Conservation (phyloP, 1,140 invertebrate genomes). For the Adoxophyes honmai region DNA sequence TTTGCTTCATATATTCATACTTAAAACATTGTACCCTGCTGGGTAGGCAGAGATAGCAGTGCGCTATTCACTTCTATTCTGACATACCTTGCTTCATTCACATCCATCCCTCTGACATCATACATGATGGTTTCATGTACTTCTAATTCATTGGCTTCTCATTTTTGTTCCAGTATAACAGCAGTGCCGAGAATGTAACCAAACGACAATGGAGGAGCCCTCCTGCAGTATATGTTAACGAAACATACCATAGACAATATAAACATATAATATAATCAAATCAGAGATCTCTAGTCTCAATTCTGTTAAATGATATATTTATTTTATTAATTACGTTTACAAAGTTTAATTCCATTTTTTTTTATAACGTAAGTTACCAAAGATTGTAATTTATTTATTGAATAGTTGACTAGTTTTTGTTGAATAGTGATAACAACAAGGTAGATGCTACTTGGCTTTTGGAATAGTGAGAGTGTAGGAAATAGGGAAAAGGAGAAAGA, state of each 20-base stretch:
- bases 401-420: background rate
- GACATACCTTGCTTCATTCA: too few relatives aligned
- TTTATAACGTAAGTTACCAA: conserved; percentile 34
- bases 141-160: background rate
- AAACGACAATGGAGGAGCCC: background rate
- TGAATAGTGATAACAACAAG: background rate
- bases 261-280: background rate
- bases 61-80: too few relatives aligned
- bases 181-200: background rate
- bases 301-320: conserved; percentile 2
- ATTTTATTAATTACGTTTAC: conserved; percentile 9
- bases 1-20: too few relatives aligned
- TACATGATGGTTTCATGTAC: background rate
- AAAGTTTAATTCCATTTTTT: conserved; percentile 13
- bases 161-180: background rate
- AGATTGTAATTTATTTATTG: conserved; percentile 17
- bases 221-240: background rate
- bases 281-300: conserved; percentile 4
- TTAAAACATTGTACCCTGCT: too few relatives aligned
- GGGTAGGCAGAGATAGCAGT: too few relatives aligned
- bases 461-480: background rate
- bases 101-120: too few relatives aligned
- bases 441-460: conserved; percentile 9
- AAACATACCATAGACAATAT: conserved; percentile 7
- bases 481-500: conserved; percentile 7